Evolutionary conservation across 2,888 invertebrate genomes (phyloP), one percentile per base, ranked within the genome.

Genomic region (Coelopa pilipes): DNA sequence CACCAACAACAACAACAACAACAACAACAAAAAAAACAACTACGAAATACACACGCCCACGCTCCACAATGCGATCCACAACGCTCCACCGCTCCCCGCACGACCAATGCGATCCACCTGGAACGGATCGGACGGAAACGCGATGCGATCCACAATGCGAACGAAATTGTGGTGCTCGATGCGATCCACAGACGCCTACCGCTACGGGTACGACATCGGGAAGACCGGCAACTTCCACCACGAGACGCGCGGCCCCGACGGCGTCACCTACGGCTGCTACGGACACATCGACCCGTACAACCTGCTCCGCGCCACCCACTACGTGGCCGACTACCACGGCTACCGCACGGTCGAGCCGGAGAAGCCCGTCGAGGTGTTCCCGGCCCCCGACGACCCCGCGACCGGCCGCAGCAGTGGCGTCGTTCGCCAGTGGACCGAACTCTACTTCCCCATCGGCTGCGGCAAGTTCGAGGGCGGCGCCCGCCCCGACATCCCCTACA

Each of bases 261-360:
- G 92, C 21, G 92, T 94, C 19, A 94, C 93, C 0, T 94, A 94
- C 81, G 94, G 94, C 78, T 94, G 94, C 85, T 94, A 94, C 80
- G 94, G 94, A 46, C 92, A 92, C 85, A 90, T 93, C 57, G 93
- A 93, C 84, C 91, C 93, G 0, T 90, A 91, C 66, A 90, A 90
- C 53, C 89, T 89, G 75, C 89, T 93, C 13, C 90, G 91, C 50
- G 92, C 91, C 65, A 93, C 93, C 34, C 93, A 93, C 87, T 94
- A 94, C 83, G 90, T 94, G 13, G 93, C 94, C 63, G 94, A 94
- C 84, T 91, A 92, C 75, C 93, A 93, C 88, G 94, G 94, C 19
- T 94, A 93, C 85, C 89, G 94, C 76, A 92, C 93, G 0, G 91
- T 94, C 0, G 91, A 91, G 79, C 93, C 93, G 0, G 90, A 91